These are phyloP conservation scores for Thaumatotibia leucotreta DNA, from an alignment of 1,140 invertebrate species.

Conservation along the genomic window DNA sequence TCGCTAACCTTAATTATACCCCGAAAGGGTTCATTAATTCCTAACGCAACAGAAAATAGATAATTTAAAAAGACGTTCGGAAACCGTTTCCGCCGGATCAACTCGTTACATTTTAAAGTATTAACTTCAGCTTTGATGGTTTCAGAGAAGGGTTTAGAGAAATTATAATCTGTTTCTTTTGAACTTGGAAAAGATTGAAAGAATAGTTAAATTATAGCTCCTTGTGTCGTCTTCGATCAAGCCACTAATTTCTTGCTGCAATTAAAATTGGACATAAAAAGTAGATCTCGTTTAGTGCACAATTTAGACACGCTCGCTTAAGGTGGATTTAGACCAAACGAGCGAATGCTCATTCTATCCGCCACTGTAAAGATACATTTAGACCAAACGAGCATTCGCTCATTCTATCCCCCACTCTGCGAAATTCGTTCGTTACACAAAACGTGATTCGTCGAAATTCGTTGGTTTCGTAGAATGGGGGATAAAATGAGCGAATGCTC, in stretches of 20 bases:
- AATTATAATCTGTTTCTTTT: conserved; percentile 19
- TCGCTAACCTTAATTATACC: conserved; percentile 1
- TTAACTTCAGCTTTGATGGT: conserved; percentile 59
- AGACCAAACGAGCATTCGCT: too few species aligned
- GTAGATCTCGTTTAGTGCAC: background rate
- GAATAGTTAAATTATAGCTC: background rate
- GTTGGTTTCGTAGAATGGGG: too few species aligned
- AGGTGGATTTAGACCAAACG: too few species aligned
- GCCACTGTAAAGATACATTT: too few species aligned
- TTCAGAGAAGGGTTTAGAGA: conserved; percentile 34
- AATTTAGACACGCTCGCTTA: background rate
- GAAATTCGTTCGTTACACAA: too few species aligned
- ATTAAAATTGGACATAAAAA: background rate
- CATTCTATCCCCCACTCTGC: too few species aligned
- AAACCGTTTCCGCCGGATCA: conserved; percentile 58
- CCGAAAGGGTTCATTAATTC: background rate
- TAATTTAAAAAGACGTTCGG: conserved; percentile 39
- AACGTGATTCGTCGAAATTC: too few species aligned
- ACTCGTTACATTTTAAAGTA: conserved; percentile 47
- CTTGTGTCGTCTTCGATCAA: background rate
- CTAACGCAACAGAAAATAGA: conserved; percentile 11
- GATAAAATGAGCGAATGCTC: too few species aligned
- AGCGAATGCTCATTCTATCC: too few species aligned
- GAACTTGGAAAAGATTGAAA: background rate
- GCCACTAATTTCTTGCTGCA: too few species aligned